Percentiles rank a stretch among this genome's conserved stretches.
Conservation (phyloP, 2,888 invertebrate species). For the Amblyteles armatorius region DNA sequence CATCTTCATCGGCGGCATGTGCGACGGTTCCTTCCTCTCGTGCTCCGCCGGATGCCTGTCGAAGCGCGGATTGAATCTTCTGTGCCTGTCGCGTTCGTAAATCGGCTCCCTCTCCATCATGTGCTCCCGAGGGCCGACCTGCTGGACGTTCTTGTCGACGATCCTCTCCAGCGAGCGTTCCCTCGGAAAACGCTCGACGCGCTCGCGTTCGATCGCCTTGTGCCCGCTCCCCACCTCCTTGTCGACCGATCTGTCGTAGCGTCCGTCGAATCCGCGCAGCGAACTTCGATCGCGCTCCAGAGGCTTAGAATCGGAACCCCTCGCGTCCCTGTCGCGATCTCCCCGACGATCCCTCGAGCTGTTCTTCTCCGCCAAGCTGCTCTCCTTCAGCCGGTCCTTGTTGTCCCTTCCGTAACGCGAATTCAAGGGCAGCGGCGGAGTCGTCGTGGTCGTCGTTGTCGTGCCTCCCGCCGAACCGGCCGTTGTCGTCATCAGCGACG, state of each 20-base stretch:
- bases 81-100: constrained; percentile 70
- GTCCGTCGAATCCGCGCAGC: constrained; percentile 76
- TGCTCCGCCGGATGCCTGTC: constrained; percentile 76
- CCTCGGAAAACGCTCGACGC: constrained; percentile 85
- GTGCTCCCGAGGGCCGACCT: constrained; percentile 75
- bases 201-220: constrained; percentile 85
- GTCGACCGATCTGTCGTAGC: constrained; percentile 78
- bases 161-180: constrained; percentile 86
- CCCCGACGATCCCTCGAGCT: constrained; percentile 76
- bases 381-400: constrained; percentile 75
- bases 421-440: constrained; percentile 61
- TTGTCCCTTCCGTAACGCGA: constrained; percentile 75
- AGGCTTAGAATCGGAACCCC: constrained; percentile 68
- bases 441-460: constrained; percentile 46
- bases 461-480: constrained; percentile 5
- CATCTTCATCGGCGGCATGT: constrained; percentile 75
- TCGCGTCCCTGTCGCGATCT: constrained; percentile 78
- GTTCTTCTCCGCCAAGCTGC: constrained; percentile 71
- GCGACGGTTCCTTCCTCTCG: constrained; percentile 76
- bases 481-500: constrained; percentile 45
- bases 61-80: constrained; percentile 70
- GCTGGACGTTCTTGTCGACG: constrained; percentile 83
- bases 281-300: constrained; percentile 73
- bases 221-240: constrained; percentile 75
- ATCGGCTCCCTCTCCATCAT: constrained; percentile 77